phyloP scores from a whole-genome alignment of 2,888 invertebrate species.

The Conistra vaccinii region DNA sequence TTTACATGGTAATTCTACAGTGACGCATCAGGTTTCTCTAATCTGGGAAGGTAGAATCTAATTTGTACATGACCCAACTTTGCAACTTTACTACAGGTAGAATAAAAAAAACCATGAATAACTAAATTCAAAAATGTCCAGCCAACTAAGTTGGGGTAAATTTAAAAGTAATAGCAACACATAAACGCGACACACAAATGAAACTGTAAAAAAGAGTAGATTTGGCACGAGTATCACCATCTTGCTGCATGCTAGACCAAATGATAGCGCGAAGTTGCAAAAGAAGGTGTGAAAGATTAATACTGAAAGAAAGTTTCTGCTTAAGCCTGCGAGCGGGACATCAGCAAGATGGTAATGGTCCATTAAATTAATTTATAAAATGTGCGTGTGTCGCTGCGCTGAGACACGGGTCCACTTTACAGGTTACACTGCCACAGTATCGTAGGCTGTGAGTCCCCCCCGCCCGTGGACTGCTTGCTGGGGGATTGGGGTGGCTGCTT shows the following conservation, averaged over 20 bases:
- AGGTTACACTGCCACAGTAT: constrained; percentile 99
- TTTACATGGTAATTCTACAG: constrained; percentile 85
- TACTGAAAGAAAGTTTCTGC: constrained; percentile 59
- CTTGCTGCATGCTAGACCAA: constrained; percentile 75
- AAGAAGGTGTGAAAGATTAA: constrained; percentile 54
- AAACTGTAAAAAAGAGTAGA: constrained; percentile 67
- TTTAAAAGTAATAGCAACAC: constrained; percentile 79
- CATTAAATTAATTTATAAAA: constrained; percentile 69
- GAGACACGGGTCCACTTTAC: constrained; percentile 89
- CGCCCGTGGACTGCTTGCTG: constrained; percentile 93
- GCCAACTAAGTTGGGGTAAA: constrained; percentile 89
- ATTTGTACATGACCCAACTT: constrained; percentile 76
- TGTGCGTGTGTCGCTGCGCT: constrained; percentile 66
- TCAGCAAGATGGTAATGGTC: constrained; percentile 81
- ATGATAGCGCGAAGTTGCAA: constrained; percentile 69
- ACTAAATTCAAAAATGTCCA: constrained; percentile 80
- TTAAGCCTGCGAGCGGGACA: constrained; percentile 69
- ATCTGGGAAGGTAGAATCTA: constrained; percentile 73
- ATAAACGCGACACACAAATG: constrained; percentile 81
- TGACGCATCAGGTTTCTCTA: constrained; percentile 79
- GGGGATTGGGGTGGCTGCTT: constrained; percentile 94
- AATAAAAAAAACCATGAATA: constrained; percentile 72
- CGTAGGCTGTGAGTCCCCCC: constrained; percentile 99
- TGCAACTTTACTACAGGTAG: constrained; percentile 71
- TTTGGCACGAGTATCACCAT: constrained; percentile 84